phyloP scores from a whole-genome alignment of 2,888 invertebrate genomes.

The Incurvaria masculella region DNA sequence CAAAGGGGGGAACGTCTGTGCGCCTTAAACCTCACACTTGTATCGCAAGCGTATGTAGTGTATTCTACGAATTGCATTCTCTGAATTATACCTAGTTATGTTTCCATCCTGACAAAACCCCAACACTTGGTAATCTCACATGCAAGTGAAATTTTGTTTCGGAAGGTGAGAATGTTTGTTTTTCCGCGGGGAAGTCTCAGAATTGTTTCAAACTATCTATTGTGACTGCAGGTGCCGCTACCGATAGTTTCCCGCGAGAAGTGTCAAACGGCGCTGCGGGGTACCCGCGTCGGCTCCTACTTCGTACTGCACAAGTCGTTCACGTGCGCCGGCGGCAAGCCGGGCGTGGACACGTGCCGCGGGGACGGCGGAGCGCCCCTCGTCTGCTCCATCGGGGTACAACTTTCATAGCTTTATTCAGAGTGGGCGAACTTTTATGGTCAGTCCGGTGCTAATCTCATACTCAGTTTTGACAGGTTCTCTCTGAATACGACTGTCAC shows the following conservation, averaged over 20 bases:
- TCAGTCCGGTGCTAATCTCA: too few species aligned
- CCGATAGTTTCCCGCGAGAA: conserved; percentile 49
- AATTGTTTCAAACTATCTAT: neutral
- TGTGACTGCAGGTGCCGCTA: conserved; percentile 45
- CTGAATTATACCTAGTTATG: neutral
- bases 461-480: too few species aligned
- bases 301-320: conserved; percentile 62
- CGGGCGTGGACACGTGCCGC: conserved; percentile 64
- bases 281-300: conserved; percentile 58
- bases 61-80: neutral
- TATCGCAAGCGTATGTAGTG: neutral
- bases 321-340: conserved; percentile 68
- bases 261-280: conserved; percentile 40
- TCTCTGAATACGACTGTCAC: too few species aligned
- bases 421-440: too few species aligned
- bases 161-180: neutral
- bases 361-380: conserved; percentile 71
- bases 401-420: too few species aligned
- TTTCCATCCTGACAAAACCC: neutral
- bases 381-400: conserved; percentile 57
- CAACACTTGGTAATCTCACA: neutral
- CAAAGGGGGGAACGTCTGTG: too few species aligned
- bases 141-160: neutral
- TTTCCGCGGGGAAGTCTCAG: neutral
- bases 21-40: neutral